These are phyloP conservation scores for Tenthredo distinguenda DNA, from an alignment of 2,888 invertebrate species.

Conservation along the genomic window DNA sequence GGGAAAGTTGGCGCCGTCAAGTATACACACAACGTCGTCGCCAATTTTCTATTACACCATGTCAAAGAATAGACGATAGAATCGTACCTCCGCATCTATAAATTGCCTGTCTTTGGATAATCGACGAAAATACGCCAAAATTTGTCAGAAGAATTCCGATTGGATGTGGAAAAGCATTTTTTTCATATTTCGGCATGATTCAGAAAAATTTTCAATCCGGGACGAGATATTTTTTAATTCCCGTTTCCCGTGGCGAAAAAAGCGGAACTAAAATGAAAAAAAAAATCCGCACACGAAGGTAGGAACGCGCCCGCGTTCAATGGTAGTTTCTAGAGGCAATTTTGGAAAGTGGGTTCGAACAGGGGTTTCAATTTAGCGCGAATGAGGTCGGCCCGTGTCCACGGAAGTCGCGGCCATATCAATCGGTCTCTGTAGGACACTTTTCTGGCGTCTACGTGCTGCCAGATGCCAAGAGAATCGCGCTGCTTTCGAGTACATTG, in stretches of 20 bases:
- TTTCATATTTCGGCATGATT: neutral
- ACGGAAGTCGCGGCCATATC: slow-evolving; percentile 43
- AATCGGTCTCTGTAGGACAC: slow-evolving; percentile 41
- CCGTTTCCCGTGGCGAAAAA: neutral
- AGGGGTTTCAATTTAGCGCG: slow-evolving; percentile 31
- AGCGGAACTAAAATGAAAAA: neutral
- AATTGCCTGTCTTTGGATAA: neutral
- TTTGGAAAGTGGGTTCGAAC: slow-evolving; percentile 43
- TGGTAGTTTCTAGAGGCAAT: slow-evolving; percentile 37
- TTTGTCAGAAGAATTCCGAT: neutral
- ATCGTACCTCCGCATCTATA: neutral
- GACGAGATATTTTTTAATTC: neutral
- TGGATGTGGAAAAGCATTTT: neutral
- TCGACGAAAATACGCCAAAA: neutral
- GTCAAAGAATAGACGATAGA: slow-evolving; percentile 37
- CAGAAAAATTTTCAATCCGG: neutral
- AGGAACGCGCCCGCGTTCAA: slow-evolving; percentile 2
- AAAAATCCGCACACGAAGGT: neutral
- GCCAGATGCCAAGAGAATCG: slow-evolving; percentile 39
- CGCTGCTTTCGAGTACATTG: slow-evolving; percentile 34
- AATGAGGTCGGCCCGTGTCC: slow-evolving; percentile 29
- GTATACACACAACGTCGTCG: neutral
- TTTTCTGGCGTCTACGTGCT: slow-evolving; percentile 29
- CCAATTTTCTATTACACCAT: slow-evolving; percentile 17
- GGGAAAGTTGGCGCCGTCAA: slow-evolving; percentile 47